A percentile compares a stretch with the other conserved stretches of the same genome.
phyloP scores from a whole-genome alignment of 2,888 invertebrate genomes.

The Tenthredo livida region DNA sequence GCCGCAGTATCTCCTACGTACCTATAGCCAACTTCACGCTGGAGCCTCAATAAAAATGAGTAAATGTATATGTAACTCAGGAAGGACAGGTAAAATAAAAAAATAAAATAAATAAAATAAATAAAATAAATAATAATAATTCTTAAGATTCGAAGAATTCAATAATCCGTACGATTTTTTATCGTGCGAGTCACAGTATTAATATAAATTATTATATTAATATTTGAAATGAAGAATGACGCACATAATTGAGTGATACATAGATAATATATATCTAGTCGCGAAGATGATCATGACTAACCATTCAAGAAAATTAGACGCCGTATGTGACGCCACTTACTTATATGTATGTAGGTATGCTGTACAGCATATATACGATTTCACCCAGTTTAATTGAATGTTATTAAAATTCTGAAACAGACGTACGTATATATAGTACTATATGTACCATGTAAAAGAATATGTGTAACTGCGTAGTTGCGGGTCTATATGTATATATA shows the following conservation, averaged over 20 bases:
- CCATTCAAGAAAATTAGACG: neutral
- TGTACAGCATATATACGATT: neutral
- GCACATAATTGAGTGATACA: neutral
- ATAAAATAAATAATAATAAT: neutral
- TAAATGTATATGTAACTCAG: neutral
- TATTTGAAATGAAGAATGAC: neutral
- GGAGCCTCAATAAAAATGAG: neutral
- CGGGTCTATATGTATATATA: neutral
- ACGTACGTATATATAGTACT: neutral
- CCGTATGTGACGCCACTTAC: neutral
- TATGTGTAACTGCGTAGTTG: conserved; percentile 18
- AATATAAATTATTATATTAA: neutral
- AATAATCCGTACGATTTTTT: neutral
- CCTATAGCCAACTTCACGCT: neutral
- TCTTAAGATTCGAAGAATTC: neutral
- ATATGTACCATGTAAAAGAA: neutral
- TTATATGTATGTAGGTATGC: neutral
- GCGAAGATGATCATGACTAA: neutral
- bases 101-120: neutral
- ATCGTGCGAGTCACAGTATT: neutral
- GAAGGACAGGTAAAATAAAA: neutral
- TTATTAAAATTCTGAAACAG: neutral
- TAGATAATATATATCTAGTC: neutral
- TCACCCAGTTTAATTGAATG: conserved; percentile 4
- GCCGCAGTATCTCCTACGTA: neutral